Evolutionary conservation across 1,140 invertebrate species (phyloP), one percentile per base, ranked within the genome.

Genomic region (Danaus plexippus): DNA sequence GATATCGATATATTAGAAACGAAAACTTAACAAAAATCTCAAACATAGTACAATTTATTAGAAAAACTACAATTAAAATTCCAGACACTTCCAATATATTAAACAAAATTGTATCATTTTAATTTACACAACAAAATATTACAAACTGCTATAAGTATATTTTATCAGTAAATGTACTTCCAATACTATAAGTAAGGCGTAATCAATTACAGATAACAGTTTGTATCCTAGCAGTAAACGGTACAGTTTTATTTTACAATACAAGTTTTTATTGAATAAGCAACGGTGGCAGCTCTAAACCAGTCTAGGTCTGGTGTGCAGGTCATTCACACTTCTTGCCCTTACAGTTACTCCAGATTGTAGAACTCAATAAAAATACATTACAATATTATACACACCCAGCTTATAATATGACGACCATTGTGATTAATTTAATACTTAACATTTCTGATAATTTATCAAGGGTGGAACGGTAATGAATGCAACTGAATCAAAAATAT

Each of bases 241-340:
- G 42, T 57, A 43, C 43, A 51, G 47, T 56, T 57, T 47, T 51
- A 51, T 57, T 32, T 32, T 32, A 32, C 22, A 32, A 32, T 32
- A 43, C 42, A 11, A 45, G 43, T 53, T 53, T 15, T 53, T 53
- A 53, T 53, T 53, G 22, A 32, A 53, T 46, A 53, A 53, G 52
- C 18, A 53, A 53, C 52, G 52, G 52, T 53, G 22, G 22, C 22
- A 32, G 22, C 22, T 32, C 22, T 57, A 63, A 77, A 74, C 74
- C 66, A 63, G 74, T 74, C 69, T 69, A 67, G 62, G 66, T 61
- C 63, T 69, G 66, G 70, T 57, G 71, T 66, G 64, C 52, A 62
- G 77, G 75, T 75, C 75, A 59, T 80, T 80, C 74, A 80, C 77
- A 74, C 74, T 73, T 63, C 65, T 66, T 57, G 64, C 63, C 59